A percentile compares a stretch with the other conserved stretches of the same genome.
Evolutionary conservation across 2,113 vertebrate species (phyloP).

Genomic region (Rousettus leschenaultii): DNA sequence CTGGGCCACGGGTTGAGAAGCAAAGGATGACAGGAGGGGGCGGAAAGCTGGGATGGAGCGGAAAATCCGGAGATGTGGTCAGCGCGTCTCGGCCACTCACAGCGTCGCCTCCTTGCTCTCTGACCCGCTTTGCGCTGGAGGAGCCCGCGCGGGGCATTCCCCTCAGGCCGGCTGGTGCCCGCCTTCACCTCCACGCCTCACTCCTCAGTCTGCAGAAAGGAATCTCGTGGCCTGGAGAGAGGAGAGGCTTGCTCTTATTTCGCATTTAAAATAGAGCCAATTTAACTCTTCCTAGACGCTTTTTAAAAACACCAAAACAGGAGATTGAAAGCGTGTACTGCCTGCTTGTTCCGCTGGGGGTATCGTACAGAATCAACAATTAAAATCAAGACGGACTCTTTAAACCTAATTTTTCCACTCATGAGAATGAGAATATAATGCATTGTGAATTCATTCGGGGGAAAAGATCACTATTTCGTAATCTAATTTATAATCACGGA

Average conservation of each 20-base stretch:
- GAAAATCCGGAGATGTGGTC: accelerated
- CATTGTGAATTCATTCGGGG: not conserved
- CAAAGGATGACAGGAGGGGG: accelerated
- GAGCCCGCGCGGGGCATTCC: not conserved
- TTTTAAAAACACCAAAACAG: not conserved
- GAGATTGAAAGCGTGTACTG: not conserved
- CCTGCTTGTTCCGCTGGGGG: too few relatives aligned
- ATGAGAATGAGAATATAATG: not conserved
- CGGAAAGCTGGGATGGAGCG: not conserved
- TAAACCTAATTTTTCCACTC: not conserved
- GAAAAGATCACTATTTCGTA: not conserved
- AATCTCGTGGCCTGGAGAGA: not conserved
- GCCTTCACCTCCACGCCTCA: too few relatives aligned
- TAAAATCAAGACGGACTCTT: not conserved
- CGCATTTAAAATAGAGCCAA: not conserved
- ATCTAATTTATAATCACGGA: not conserved
- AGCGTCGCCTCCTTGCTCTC: accelerated
- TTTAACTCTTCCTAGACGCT: not conserved
- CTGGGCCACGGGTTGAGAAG: not conserved
- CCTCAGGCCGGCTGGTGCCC: accelerated
- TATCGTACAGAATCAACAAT: not conserved
- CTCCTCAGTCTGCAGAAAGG: not conserved
- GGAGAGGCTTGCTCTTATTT: not conserved
- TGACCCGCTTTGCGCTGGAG: not conserved
- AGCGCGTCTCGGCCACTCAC: accelerated